These are phyloP conservation scores for Takifugu rubripes DNA, from an alignment of 2,797 vertebrate species.

Conservation along the genomic window DNA sequence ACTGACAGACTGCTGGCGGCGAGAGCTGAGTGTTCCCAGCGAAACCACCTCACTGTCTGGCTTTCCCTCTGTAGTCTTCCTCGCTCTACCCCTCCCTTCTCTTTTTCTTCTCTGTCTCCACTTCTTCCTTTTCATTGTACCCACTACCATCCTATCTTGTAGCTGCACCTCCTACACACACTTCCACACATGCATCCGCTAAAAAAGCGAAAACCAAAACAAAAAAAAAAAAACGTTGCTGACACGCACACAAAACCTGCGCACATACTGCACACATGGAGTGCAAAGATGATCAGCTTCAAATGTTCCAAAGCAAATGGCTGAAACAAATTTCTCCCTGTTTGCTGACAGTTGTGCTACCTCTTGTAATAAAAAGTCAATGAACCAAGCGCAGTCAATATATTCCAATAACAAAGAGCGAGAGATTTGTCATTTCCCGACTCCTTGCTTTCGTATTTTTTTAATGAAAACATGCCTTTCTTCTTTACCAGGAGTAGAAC, in stretches of 20 bases:
- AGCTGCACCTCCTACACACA: slow-evolving; percentile 49
- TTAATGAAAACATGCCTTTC: slow-evolving; percentile 59
- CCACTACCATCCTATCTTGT: slow-evolving; percentile 36
- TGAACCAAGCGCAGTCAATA: slow-evolving; percentile 84
- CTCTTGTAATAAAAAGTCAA: slow-evolving; percentile 93
- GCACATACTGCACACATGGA: slow-evolving; percentile 27
- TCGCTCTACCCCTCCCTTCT: slow-evolving; percentile 33
- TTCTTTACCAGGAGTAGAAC: slow-evolving; percentile 49
- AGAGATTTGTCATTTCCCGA: slow-evolving; percentile 65
- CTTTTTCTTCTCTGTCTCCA: slow-evolving; percentile 35
- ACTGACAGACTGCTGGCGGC: slow-evolving; percentile 72
- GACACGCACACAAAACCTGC: slow-evolving; percentile 45
- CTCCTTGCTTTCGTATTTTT: slow-evolving; percentile 42
- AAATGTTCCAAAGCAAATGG: slow-evolving; percentile 76
- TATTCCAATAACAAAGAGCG: slow-evolving; percentile 79
- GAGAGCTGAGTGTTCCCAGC: slow-evolving; percentile 63
- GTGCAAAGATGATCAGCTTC: slow-evolving; percentile 76
- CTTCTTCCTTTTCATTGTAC: slow-evolving; percentile 46
- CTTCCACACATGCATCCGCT: slow-evolving; percentile 28
- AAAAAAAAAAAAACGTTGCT: slow-evolving; percentile 47
- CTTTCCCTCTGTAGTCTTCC: slow-evolving; percentile 31
- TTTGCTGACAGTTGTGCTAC: slow-evolving; percentile 81
- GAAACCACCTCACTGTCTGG: slow-evolving; percentile 65
- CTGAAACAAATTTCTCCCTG: slow-evolving; percentile 75
- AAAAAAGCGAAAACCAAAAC: slow-evolving; percentile 2